These are phyloP conservation scores for Nymphicus hollandicus DNA, from an alignment of 2,113 vertebrate species.

Conservation along the genomic window DNA sequence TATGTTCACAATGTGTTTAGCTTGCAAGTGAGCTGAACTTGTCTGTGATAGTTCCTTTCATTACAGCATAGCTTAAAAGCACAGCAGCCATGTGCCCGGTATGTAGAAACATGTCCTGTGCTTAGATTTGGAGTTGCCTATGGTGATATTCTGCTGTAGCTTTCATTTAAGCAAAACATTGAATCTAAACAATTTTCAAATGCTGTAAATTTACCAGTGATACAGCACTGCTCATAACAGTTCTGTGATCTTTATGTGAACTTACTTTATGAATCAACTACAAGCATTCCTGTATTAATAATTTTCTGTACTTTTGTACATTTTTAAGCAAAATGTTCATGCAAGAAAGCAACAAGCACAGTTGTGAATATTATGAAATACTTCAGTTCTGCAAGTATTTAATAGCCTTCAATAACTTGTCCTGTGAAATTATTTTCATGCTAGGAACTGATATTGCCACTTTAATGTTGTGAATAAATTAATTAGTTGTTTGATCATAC, in stretches of 20 bases:
- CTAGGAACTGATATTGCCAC: background rate
- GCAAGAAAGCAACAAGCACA: background rate
- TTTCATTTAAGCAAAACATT: background rate
- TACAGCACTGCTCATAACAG: background rate
- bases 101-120: rapidly evolving
- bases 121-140: background rate
- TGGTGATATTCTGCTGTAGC: background rate
- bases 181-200: background rate
- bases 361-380: background rate
- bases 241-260: background rate
- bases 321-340: background rate
- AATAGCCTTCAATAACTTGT: background rate
- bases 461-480: background rate
- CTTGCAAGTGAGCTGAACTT: background rate
- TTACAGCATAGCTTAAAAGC: background rate
- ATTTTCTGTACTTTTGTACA: background rate
- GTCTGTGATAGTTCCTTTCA: background rate
- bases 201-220: background rate
- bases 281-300: background rate
- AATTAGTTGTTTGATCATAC: background rate
- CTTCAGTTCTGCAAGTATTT: background rate
- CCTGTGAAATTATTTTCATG: background rate
- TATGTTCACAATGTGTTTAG: background rate
- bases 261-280: background rate
- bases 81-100: rapidly evolving